Evolutionary conservation across 2,113 vertebrate species (phyloP), one percentile per base, ranked within the genome.

Genomic region (Orcinus orca): DNA sequence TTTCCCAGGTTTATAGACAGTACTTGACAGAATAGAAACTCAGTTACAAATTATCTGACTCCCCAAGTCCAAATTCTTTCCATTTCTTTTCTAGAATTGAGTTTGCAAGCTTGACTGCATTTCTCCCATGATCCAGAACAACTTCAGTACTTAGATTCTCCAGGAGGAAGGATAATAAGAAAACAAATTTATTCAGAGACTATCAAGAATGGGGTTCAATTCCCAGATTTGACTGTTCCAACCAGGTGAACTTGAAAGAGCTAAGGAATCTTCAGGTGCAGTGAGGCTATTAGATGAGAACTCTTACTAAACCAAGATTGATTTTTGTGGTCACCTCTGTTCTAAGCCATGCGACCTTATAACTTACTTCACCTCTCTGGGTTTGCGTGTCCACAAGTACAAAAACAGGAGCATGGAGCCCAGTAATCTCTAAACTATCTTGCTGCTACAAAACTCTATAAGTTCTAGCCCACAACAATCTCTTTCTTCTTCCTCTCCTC

Each of bases 261-360:
- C 33, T 50, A 33, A 50, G 6, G 25, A 23, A 6, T 33, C 9
- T 36, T 90, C 23, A 14, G 14, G 12, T 14, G 18, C 25, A 55
- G 0, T 8, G 23, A 86, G 2, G 1, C 25, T 29, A 20, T 15
- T 8, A 23, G 13, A 26, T 5, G 12, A 55, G 15, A 71, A 20
- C 0, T 0, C 12, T 29, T 13, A 3, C 4, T 47, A 3, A 18
- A 5, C 38, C 47, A 50, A 38, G 60, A 20, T 7, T 21, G n/a
- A 81, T 15, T 26, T 21, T 25, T 14, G 3, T n/a, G 15, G 1
- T 4, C 13, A 31, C 38, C 5, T 9, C 13, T 8, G 6, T 55
- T 79, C 77, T 85, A 38, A 31, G 55, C 6, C 17, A 20, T 2
- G 12, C 11, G 23, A 2, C 21, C 47, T 92, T 65, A 41, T 21